phyloP scores from a whole-genome alignment of 2,113 vertebrate genomes.

The Apodemus sylvaticus region DNA sequence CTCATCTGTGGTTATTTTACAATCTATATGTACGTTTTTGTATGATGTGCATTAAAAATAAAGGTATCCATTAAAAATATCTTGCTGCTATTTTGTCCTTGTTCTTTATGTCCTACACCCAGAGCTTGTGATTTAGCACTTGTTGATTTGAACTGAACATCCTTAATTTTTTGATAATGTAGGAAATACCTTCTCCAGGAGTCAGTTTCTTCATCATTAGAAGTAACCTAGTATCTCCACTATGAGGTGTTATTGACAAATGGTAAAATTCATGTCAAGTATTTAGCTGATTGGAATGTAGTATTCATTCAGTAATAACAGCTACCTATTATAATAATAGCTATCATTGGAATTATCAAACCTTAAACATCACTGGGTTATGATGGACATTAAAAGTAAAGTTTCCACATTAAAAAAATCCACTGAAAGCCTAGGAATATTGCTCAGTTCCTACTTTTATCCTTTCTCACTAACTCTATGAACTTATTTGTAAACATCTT shows the following conservation, averaged over 20 bases:
- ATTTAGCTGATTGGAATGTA: background rate
- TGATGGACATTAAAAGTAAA: slow-evolving; percentile 9
- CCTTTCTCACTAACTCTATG: background rate
- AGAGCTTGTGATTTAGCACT: background rate
- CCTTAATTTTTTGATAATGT: background rate
- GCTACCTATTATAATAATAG: background rate
- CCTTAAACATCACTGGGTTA: background rate
- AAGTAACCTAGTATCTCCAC: background rate
- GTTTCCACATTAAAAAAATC: background rate
- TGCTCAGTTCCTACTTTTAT: background rate
- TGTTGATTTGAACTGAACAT: background rate
- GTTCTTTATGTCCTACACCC: background rate
- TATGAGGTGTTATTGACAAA: background rate
- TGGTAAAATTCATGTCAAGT: background rate
- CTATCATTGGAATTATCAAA: background rate
- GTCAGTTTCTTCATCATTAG: slow-evolving; percentile 26
- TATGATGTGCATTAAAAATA: background rate
- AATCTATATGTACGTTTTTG: background rate
- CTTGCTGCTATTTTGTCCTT: background rate
- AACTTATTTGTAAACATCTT: background rate
- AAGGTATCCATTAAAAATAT: background rate
- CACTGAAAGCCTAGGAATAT: background rate
- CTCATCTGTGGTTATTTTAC: background rate
- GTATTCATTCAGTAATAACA: slow-evolving; percentile 5
- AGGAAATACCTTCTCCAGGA: background rate